Percentiles rank a stretch among this genome's conserved stretches.
Conservation (phyloP, 1,140 invertebrate genomes). For the Drosophila tsacasi region DNA sequence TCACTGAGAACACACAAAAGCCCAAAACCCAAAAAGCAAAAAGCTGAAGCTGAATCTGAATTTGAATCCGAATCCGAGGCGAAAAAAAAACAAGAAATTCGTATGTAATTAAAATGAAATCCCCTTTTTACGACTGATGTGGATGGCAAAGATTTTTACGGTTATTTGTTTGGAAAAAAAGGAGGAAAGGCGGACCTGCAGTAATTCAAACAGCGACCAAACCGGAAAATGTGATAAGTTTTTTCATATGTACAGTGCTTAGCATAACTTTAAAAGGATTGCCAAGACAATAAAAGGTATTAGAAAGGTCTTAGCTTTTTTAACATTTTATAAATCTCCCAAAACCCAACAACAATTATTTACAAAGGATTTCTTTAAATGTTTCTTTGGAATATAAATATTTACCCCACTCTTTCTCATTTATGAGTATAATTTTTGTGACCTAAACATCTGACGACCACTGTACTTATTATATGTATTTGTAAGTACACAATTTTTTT, state of each 20-base stretch:
- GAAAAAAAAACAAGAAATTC: constrained; percentile 59
- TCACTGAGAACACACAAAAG: constrained; percentile 15
- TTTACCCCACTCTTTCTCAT: background rate
- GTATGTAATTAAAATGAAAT: constrained; percentile 82
- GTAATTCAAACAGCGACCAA: constrained; percentile 66
- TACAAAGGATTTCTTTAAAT: background rate
- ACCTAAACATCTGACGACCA: background rate
- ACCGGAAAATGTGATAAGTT: constrained; percentile 64
- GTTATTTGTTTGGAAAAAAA: constrained; percentile 61
- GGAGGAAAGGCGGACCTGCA: constrained; percentile 47
- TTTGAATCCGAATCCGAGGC: background rate
- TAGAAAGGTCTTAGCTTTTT: background rate
- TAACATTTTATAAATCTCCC: no score
- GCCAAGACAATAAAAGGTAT: constrained; percentile 13
- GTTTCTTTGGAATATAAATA: background rate
- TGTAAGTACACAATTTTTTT: constrained; percentile 43
- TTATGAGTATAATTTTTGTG: background rate
- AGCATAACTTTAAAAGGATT: constrained; percentile 3
- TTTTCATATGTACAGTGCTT: constrained; percentile 46
- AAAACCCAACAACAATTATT: background rate
- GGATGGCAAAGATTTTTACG: constrained; percentile 74
- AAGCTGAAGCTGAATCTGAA: constrained; percentile 42
- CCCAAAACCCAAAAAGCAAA: constrained; percentile 28
- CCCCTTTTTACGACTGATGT: constrained; percentile 74
- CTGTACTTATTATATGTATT: constrained; percentile 35